A percentile compares a stretch with the other conserved stretches of the same genome.
Evolutionary conservation across 2,888 invertebrate species (phyloP).

Genomic region (Seira sanloemensis): DNA sequence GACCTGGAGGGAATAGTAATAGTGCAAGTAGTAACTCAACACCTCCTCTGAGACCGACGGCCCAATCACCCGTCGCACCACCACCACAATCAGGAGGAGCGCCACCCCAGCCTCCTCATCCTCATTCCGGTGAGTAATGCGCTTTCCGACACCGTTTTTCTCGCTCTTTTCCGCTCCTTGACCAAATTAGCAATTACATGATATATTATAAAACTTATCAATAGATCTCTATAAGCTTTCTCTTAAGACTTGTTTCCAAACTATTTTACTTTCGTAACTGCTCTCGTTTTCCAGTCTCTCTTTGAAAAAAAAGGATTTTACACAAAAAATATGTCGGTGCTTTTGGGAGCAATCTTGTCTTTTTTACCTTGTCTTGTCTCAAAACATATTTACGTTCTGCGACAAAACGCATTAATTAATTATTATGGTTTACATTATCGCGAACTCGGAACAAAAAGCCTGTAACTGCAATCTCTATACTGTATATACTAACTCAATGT

Average conservation of each 20-base stretch:
- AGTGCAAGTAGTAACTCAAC: constrained; percentile 48
- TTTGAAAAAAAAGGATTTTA: not conserved
- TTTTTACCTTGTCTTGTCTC: too few species aligned
- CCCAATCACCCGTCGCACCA: constrained; percentile 58
- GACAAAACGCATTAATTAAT: too few species aligned
- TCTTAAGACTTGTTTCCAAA: not conserved
- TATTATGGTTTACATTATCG: too few species aligned
- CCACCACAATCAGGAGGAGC: constrained; percentile 64
- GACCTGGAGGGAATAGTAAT: constrained; percentile 42
- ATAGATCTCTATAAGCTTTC: not conserved
- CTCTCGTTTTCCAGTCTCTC: not conserved
- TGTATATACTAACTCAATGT: too few species aligned
- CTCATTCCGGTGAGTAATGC: constrained; percentile 63
- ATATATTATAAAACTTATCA: too few species aligned
- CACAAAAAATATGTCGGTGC: not conserved
- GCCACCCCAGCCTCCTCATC: constrained; percentile 54
- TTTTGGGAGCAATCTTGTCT: not conserved
- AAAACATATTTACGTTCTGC: too few species aligned
- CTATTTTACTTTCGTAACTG: too few species aligned
- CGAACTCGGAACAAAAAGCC: too few species aligned
- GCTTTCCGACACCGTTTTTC: too few species aligned
- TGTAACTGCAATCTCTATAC: too few species aligned
- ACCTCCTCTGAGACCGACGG: constrained; percentile 57
- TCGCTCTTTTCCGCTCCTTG: too few species aligned
- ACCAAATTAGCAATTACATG: too few species aligned